Evolutionary conservation across 2,888 invertebrate genomes (phyloP).

Genomic region (Periphyllus acericola): DNA sequence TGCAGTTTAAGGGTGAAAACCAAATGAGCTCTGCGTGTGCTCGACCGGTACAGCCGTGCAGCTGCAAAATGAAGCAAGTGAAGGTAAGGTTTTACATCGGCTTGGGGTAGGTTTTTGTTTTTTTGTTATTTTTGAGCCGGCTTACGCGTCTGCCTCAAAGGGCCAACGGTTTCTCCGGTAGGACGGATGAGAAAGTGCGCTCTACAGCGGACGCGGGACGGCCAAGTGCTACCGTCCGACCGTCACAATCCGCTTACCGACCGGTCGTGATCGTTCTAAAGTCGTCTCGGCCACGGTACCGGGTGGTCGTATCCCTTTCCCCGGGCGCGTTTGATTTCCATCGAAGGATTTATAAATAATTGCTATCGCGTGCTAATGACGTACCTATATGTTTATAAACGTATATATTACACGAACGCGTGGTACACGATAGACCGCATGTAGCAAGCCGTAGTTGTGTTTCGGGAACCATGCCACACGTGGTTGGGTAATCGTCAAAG

Average conservation of each 20-base stretch:
- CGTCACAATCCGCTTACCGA: constrained; percentile 27
- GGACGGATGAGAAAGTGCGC: too few relatives aligned
- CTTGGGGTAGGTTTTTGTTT: background rate
- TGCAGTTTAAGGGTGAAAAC: background rate
- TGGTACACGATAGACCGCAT: too few relatives aligned
- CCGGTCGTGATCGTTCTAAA: background rate
- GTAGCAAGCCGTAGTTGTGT: too few relatives aligned
- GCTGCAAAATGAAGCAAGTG: background rate
- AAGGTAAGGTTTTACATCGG: background rate
- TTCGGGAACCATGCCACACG: too few relatives aligned
- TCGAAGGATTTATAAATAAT: too few relatives aligned
- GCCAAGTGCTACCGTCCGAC: background rate
- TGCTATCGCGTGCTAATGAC: too few relatives aligned
- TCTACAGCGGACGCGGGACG: too few relatives aligned
- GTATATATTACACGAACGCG: too few relatives aligned
- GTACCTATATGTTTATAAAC: too few relatives aligned
- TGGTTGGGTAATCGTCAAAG: too few relatives aligned
- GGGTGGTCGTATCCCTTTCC: too few relatives aligned
- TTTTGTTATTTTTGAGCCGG: background rate
- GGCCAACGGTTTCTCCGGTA: background rate
- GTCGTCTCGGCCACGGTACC: background rate
- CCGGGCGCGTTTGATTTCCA: too few relatives aligned
- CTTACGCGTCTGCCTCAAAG: constrained; percentile 1
- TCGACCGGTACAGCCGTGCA: background rate
- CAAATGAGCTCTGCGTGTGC: background rate